Base-by-base conservation (phyloP, 2,888 invertebrate species). In the Stramonita haemastoma region DNA sequence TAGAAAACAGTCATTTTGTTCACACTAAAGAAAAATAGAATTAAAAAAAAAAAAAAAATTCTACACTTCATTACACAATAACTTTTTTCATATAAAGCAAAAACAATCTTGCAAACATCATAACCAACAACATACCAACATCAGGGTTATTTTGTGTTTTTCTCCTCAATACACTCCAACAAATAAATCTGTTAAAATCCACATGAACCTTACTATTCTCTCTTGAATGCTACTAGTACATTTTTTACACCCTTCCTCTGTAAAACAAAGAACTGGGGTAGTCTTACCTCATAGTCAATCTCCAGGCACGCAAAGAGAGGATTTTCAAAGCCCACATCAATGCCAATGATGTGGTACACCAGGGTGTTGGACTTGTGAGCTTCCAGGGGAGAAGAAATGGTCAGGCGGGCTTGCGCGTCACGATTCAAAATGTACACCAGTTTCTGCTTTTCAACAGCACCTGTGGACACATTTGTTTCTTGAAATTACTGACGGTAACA, bases 231-330 rank as follows among this genome's bases (percentile, higher is more conserved):
- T 46, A 5, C 8, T 2, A 46, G 46, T 46, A 46, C 46, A 46
- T 46, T 46, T 46, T 46, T 46, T 46, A 8, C 8, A 46, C 46
- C 46, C 46, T 46, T 46, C 46, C 46, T 8, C 46, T 46, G 46
- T 46, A 46, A 46, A 46, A 46, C 46, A 46, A 46, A 46, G 4
- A 2, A 46, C 8, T 46, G 46, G 46, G 46, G 8, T 46, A 66
- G 13, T 26, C 36, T 91, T 94, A 97, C 97, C 96, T 99, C 99
- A 96, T 99, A 99, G 96, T 99, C 99, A 94, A 99, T 99, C 97
- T 99, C 99, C 92, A 99, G 96, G 94, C 99, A 99, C 0, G 99
- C 99, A 97, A 99, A 99, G 97, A 99, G 98, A 1, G 99, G 99
- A 96, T 99, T 99, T 95, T 99, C 99, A 97, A 99, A 99, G 26